Evolutionary conservation across 2,888 invertebrate genomes (phyloP), one percentile per base, ranked within the genome.

Genomic region (Apotomis capreana): DNA sequence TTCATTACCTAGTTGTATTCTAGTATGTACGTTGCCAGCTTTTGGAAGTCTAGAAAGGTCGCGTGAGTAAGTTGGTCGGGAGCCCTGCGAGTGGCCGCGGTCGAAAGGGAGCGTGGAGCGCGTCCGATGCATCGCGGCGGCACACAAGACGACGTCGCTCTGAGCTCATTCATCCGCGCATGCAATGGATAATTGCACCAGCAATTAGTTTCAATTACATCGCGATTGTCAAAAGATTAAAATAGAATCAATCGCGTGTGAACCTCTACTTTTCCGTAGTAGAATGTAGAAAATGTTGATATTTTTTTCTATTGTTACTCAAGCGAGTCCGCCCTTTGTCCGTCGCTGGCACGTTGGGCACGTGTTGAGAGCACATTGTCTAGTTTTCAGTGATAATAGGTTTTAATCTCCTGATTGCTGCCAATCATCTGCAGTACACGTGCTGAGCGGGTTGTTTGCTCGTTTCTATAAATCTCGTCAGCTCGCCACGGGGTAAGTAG

Each of bases 211-310:
- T 83, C 86, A 90, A 91, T 91, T 90, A 89, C 78, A 76, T 79
- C 76, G 85, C 84, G 85, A 89, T 90, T 89, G 87, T 89, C 90
- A 88, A 91, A 91, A 91, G 90, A 87, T 90, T 89, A 88, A 89
- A 89, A 91, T 89, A 90, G 87, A 89, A 86, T 85, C 78, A 84
- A 88, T 92, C 87, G 92, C 92, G 91, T 92, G 92, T 87, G 86
- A 86, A 87, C 80, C 82, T 76, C 74, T 87, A 90, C 87, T 89
- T 92, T 91, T 88, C 87, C 84, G 79, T 78, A 70, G 78, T 87
- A 90, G 86, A 88, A 88, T 88, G 87, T 87, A 87, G 88, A 89
- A 87, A 89, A 88, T 79, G 81, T 82, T 87, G 54, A 63, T 72
- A 68, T 86, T 87, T 89, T 40, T 88, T 85, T 80, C 78, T 74